Base-by-base conservation (phyloP, 2,113 vertebrate species). In the Nerophis lumbriciformis region DNA sequence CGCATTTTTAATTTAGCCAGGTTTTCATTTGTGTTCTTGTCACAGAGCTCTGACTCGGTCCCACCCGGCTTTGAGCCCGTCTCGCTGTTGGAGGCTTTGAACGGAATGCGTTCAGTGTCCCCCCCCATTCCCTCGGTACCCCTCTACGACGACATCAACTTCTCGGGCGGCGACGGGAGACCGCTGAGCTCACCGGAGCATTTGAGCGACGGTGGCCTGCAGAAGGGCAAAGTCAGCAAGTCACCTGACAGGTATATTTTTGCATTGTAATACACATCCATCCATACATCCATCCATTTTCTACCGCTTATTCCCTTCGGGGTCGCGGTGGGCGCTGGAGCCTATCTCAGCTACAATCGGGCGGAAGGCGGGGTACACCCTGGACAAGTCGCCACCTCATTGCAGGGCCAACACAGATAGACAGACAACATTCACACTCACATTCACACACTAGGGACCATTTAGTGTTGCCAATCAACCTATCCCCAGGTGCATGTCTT, bases 11-110 rank as follows among this genome's bases (percentile, higher is more conserved):
- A 4, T 16, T n/a, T 39, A 16, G 53, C 37, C 4, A 13, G 37
- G 37, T n/a, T 5, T 0, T 55, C n/a, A 9, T 19, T 50, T 50
- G 0, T 28, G 10, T 52, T 28, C 13, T 10, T 2, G 10, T 28
- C 3, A 65, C 88, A 99, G 96, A 90, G 86, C 73, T 87, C 95
- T 0, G 97, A 99, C 85, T 95, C 94, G 1, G 88, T 98, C 77
- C 97, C 97, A 5, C 92, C 95, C 0, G 97, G 96, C 77, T 99
- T 96, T 1, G 96, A 99, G 82, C 96, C 97, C 81, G 95, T 99
- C 77, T 99, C 97, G 0, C 80, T 99, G 72, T 86, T 99, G 7
- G 96, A 98, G 74, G 97, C 97, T 0, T 88, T 99, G 81, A 99
- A 99, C 0, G 97, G 97, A 13, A 90, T 96, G 6, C 88, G 92